Evolutionary conservation across 2,113 vertebrate species (phyloP).

Genomic region (Pardalotus punctatus): DNA sequence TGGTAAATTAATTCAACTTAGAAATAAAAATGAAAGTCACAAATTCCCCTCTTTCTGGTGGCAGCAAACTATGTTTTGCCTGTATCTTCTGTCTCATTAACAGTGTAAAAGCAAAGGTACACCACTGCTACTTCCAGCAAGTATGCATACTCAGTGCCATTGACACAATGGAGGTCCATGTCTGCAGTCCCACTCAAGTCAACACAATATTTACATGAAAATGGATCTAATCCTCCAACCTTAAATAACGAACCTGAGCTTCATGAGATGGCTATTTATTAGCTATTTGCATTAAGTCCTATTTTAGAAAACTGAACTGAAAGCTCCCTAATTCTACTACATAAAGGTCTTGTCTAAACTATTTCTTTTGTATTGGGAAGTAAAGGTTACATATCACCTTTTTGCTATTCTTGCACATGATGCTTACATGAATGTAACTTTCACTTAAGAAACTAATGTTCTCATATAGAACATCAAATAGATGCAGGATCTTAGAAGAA

Average conservation of each 20-base stretch:
- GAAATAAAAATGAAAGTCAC: neutral
- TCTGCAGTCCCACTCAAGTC: neutral
- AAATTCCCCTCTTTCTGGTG: neutral
- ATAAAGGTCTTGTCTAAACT: neutral
- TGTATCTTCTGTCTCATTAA: neutral
- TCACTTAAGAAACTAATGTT: neutral
- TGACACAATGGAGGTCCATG: neutral
- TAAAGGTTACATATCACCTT: neutral
- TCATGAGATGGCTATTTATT: neutral
- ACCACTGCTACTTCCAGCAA: neutral
- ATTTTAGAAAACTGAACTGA: neutral
- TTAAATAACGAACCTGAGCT: neutral
- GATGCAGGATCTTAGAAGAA: neutral
- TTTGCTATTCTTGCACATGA: neutral
- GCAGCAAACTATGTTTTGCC: neutral
- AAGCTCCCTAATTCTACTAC: neutral
- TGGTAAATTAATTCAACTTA: neutral
- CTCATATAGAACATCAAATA: neutral
- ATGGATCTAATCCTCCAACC: neutral
- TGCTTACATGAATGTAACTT: neutral
- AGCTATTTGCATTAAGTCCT: neutral
- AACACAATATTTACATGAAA: neutral
- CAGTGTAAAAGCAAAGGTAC: neutral
- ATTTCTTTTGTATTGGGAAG: neutral
- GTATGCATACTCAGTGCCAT: neutral